Conservation (phyloP, 2,797 vertebrate species). For the Tachyglossus aculeatus region DNA sequence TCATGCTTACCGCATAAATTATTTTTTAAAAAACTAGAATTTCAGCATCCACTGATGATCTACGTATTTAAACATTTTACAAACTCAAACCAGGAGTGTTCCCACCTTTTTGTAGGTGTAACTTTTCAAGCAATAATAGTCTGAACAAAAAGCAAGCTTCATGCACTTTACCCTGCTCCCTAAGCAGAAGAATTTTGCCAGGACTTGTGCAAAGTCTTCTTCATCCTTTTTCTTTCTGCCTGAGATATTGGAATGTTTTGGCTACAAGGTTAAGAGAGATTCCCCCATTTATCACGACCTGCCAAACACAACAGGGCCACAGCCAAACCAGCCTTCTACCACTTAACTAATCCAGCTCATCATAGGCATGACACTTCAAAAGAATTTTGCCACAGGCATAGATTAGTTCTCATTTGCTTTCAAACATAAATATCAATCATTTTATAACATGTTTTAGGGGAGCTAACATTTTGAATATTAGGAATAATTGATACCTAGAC, state of each 20-base stretch:
- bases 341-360: conserved; percentile 64
- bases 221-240: conserved; percentile 21
- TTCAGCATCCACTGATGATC: neutral
- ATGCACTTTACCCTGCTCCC: fast-evolving
- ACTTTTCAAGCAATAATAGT: neutral
- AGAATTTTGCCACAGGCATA: conserved; percentile 67
- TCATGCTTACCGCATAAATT: neutral
- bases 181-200: conserved; percentile 40
- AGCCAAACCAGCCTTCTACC: conserved; percentile 52
- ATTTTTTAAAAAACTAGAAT: neutral
- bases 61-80: conserved; percentile 4
- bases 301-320: conserved; percentile 70
- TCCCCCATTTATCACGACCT: conserved; percentile 74
- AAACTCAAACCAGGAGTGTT: neutral
- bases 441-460: conserved; percentile 40
- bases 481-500: conserved; percentile 18
- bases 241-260: conserved; percentile 71
- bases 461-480: conserved; percentile 29
- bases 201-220: conserved; percentile 15
- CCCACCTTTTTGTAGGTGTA: neutral
- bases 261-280: conserved; percentile 72
- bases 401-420: conserved; percentile 69
- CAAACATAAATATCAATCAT: conserved; percentile 67
- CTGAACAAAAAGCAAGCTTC: conserved; percentile 10
- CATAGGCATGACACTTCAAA: conserved; percentile 69